Conservation (phyloP, 1,140 invertebrate species). For the Brachionus rotundiformis region DNA sequence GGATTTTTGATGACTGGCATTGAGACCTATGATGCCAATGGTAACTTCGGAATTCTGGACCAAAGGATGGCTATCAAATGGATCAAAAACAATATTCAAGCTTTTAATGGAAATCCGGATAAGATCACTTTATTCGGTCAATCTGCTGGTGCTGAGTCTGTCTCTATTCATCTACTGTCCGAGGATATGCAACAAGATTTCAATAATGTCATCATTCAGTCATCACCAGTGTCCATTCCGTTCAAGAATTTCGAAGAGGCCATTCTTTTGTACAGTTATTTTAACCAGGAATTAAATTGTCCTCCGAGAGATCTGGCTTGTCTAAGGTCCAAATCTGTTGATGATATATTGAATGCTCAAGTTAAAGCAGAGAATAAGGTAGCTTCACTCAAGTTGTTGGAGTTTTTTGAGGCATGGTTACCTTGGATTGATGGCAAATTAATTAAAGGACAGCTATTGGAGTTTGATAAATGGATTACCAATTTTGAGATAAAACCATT, state of each 20-base stretch:
- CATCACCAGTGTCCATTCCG: slow-evolving; percentile 38
- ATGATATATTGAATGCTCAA: slow-evolving; percentile 45
- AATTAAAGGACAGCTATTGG: slow-evolving; percentile 28
- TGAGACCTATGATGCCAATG: slow-evolving; percentile 51
- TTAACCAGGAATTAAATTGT: slow-evolving; percentile 20
- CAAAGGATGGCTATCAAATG: slow-evolving; percentile 56
- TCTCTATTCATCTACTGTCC: slow-evolving; percentile 85
- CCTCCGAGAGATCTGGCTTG: not conserved
- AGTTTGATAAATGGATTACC: not conserved
- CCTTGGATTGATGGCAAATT: slow-evolving; percentile 32
- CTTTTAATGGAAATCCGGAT: slow-evolving; percentile 57
- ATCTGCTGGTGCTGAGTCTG: slow-evolving; percentile 88
- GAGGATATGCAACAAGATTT: slow-evolving; percentile 82
- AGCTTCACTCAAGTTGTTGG: slow-evolving; percentile 31
- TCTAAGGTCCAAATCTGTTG: not conserved
- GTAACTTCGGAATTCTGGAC: slow-evolving; percentile 58
- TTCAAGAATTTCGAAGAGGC: slow-evolving; percentile 46
- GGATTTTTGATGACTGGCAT: slow-evolving; percentile 50
- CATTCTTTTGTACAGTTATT: not conserved
- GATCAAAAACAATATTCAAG: slow-evolving; percentile 57
- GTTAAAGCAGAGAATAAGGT: not conserved
- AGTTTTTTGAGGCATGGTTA: slow-evolving; percentile 50
- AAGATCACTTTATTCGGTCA: slow-evolving; percentile 94
- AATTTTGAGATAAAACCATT: slow-evolving; percentile 22
- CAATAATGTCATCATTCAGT: slow-evolving; percentile 72